A percentile compares a stretch with the other conserved stretches of the same genome.
Conservation (phyloP, 2,888 invertebrate species). For the Salticus scenicus region DNA sequence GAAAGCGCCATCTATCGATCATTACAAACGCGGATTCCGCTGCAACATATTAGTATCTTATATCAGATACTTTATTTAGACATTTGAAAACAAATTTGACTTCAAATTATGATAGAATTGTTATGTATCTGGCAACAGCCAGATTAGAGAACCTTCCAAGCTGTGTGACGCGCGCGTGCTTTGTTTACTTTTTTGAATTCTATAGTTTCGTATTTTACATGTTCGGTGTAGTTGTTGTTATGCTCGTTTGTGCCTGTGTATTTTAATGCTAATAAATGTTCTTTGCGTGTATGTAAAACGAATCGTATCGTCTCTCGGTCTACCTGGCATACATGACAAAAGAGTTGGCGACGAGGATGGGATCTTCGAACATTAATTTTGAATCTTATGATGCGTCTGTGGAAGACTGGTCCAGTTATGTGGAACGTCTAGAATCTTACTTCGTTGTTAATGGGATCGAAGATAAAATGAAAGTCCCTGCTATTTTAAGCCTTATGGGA, state of each 20-base stretch:
- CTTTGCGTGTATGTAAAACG: slow-evolving; percentile 44
- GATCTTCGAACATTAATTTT: slow-evolving; percentile 52
- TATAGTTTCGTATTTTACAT: slow-evolving; percentile 39
- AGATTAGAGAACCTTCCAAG: slow-evolving; percentile 41
- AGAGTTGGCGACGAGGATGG: slow-evolving; percentile 46
- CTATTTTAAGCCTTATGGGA: slow-evolving; percentile 49
- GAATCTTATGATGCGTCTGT: slow-evolving; percentile 49
- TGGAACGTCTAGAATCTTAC: slow-evolving; percentile 47
- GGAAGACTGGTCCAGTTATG: slow-evolving; percentile 50
- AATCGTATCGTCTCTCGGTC: slow-evolving; percentile 52
- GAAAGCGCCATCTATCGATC: too few relatives aligned
- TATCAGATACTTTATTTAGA: too few relatives aligned
- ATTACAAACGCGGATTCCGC: too few relatives aligned
- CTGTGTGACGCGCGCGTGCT: slow-evolving; percentile 31
- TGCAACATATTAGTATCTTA: too few relatives aligned
- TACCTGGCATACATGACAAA: slow-evolving; percentile 44
- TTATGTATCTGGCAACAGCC: slow-evolving; percentile 49
- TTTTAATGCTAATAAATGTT: slow-evolving; percentile 30
- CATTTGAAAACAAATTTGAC: too few relatives aligned
- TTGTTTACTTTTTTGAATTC: slow-evolving; percentile 24
- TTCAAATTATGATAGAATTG: too few relatives aligned
- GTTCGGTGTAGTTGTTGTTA: slow-evolving; percentile 41
- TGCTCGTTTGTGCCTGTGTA: slow-evolving; percentile 40
- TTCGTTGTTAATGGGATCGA: slow-evolving; percentile 50
- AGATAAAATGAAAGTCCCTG: slow-evolving; percentile 42